These are phyloP conservation scores for Rhynchonycteris naso DNA, from an alignment of 2,797 vertebrate genomes.

Conservation along the genomic window DNA sequence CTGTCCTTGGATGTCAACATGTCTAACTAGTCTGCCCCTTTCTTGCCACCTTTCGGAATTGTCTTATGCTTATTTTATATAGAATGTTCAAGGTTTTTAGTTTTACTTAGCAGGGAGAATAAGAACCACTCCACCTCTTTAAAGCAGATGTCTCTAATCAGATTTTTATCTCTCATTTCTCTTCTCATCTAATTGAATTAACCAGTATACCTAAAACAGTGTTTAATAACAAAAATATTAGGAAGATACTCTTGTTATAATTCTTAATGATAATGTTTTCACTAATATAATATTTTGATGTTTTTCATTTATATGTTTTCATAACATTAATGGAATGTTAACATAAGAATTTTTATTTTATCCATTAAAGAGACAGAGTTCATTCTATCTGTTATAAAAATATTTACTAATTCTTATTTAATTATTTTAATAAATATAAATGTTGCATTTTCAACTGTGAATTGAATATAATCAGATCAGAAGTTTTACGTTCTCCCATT, in stretches of 20 bases:
- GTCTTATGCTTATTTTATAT: background rate
- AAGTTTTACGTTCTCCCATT: background rate
- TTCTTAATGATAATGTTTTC: background rate
- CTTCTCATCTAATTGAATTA: background rate
- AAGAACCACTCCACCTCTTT: background rate
- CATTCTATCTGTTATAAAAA: background rate
- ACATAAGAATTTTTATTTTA: background rate
- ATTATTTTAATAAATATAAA: background rate
- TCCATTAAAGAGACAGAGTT: background rate
- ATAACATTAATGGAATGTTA: background rate
- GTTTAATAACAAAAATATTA: background rate
- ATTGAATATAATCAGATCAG: background rate
- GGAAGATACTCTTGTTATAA: background rate
- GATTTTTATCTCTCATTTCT: background rate
- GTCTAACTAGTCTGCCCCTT: background rate
- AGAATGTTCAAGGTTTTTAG: background rate
- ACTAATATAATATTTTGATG: background rate
- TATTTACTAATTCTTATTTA: background rate
- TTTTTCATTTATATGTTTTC: background rate
- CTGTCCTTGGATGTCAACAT: background rate
- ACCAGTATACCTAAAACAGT: background rate
- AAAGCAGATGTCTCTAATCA: background rate
- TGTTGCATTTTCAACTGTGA: background rate
- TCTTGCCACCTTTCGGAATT: background rate
- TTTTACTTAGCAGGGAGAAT: background rate